Percentiles rank a stretch among this genome's conserved stretches.
Conservation (phyloP, 1,140 invertebrate species). For the Hylyphantes graminicola region DNA sequence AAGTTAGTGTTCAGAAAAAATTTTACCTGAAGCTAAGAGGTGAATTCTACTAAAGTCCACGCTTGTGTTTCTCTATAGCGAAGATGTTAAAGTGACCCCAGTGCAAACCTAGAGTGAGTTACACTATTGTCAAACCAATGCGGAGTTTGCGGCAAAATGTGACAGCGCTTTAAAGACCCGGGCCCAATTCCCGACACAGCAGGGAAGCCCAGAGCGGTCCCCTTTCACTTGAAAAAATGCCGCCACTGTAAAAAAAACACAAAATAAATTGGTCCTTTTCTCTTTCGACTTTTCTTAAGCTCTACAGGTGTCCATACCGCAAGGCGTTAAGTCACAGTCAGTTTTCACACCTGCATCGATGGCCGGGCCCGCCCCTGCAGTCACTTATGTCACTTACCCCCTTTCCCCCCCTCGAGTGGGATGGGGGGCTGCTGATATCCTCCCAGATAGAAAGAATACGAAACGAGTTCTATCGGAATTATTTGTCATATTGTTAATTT, state of each 20-base stretch:
- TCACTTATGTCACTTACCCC: constrained; percentile 27
- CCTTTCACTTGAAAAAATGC: constrained; percentile 49
- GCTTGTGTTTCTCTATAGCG: too few relatives aligned
- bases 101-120: too few relatives aligned
- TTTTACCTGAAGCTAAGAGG: too few relatives aligned
- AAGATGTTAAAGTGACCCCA: too few relatives aligned
- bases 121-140: background rate
- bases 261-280: constrained; percentile 55
- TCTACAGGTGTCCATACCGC: constrained; percentile 43
- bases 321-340: constrained; percentile 48
- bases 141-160: constrained; percentile 18
- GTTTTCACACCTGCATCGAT: constrained; percentile 54
- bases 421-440: too few relatives aligned
- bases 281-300: constrained; percentile 16
- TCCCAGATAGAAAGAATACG: too few relatives aligned
- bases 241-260: constrained; percentile 52
- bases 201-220: constrained; percentile 29
- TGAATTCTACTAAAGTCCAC: too few relatives aligned
- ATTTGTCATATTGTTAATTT: too few relatives aligned
- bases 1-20: too few relatives aligned
- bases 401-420: background rate
- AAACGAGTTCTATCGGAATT: too few relatives aligned
- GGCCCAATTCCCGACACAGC: constrained; percentile 54
- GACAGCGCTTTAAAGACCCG: constrained; percentile 55
- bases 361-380: constrained; percentile 36